Evolutionary conservation across 2,888 invertebrate genomes (phyloP).

Genomic region (Trichacis sp.): DNA sequence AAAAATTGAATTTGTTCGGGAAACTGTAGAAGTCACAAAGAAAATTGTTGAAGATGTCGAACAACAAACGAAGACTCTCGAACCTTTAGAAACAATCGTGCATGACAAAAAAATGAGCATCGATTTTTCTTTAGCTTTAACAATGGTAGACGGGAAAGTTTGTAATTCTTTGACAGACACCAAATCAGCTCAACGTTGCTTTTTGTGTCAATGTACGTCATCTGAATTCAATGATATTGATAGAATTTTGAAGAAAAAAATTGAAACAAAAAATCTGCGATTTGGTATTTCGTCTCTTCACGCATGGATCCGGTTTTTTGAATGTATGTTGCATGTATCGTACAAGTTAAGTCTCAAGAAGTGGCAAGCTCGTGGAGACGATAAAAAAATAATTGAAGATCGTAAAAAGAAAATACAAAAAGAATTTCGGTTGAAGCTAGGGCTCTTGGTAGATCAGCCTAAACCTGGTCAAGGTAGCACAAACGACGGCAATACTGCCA

Average conservation of each 20-base stretch:
- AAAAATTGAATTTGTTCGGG: not conserved
- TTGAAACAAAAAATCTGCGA: conserved; percentile 9
- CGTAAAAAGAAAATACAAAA: conserved; percentile 14
- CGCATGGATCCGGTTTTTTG: conserved; percentile 25
- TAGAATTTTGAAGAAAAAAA: too few species aligned
- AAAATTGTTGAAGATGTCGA: conserved; percentile 14
- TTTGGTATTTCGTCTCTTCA: conserved; percentile 26
- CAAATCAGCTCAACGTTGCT: too few species aligned
- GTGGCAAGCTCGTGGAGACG: conserved; percentile 20
- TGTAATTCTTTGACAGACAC: too few species aligned
- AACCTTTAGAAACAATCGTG: conserved; percentile 19
- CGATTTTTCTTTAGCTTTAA: too few species aligned
- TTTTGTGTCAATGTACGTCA: too few species aligned
- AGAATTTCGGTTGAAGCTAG: conserved; percentile 14
- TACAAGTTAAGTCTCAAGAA: conserved; percentile 20
- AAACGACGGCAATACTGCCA: conserved; percentile 27
- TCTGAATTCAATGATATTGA: too few species aligned
- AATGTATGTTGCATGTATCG: conserved; percentile 21
- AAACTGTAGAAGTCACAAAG: conserved; percentile 9
- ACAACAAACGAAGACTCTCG: conserved; percentile 14
- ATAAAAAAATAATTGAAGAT: conserved; percentile 9
- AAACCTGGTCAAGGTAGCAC: too few species aligned
- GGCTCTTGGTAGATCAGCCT: conserved; percentile 18
- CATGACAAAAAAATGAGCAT: conserved; percentile 14
- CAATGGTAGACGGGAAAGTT: too few species aligned